Percentiles rank a stretch among this genome's conserved stretches.
phyloP scores from a whole-genome alignment of 2,797 vertebrate species.

The Lophius americanus region DNA sequence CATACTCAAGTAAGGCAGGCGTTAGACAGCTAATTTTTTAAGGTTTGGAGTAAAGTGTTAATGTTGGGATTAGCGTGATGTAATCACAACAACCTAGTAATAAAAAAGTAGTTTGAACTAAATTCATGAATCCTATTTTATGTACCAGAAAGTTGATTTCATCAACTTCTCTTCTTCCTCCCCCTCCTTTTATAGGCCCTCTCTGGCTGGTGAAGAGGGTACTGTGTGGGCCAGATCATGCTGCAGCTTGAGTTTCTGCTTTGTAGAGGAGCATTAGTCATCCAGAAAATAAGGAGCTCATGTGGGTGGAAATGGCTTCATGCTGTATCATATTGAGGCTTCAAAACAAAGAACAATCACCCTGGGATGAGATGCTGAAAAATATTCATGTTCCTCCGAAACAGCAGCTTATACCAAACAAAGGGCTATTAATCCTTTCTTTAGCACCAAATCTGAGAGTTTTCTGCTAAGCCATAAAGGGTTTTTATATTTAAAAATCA shows the following conservation, averaged over 20 bases:
- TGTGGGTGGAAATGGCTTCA: conserved; percentile 76
- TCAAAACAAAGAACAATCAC: conserved; percentile 67
- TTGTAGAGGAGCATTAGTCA: conserved; percentile 72
- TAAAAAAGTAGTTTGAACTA: conserved; percentile 1
- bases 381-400: conserved; percentile 27
- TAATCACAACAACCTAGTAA: conserved; percentile 49
- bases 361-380: conserved; percentile 58
- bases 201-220: conserved; percentile 55
- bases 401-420: conserved; percentile 27
- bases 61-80: conserved; percentile 23
- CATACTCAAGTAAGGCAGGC: conserved; percentile 7
- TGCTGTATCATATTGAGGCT: conserved; percentile 65
- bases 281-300: conserved; percentile 70
- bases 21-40: conserved; percentile 37
- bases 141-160: conserved; percentile 48
- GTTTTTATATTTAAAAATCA: background rate
- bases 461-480: conserved; percentile 3
- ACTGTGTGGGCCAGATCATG: conserved; percentile 69
- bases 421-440: conserved; percentile 12
- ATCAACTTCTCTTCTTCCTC: conserved; percentile 38
- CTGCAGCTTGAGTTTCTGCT: conserved; percentile 61
- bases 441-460: conserved; percentile 13
- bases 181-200: conserved; percentile 56
- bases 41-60: conserved; percentile 21
- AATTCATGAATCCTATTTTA: conserved; percentile 50